Evolutionary conservation across 1,140 invertebrate genomes (phyloP).

Genomic region (Penaeus indicus): DNA sequence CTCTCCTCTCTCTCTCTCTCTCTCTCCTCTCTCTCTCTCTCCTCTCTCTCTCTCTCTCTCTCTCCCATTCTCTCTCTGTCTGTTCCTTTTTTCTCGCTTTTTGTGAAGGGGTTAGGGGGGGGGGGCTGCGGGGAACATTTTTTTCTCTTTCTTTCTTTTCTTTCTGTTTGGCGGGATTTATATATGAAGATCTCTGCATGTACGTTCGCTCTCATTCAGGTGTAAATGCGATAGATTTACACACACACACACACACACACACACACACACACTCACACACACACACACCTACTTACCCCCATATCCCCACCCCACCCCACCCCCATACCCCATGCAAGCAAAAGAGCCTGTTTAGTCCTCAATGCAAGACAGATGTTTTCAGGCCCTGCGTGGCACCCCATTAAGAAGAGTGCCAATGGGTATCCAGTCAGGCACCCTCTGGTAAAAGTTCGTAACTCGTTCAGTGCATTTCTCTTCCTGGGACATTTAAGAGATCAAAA

Average conservation of each 20-base stretch:
- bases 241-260: constrained; percentile 41
- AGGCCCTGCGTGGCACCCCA: too few species aligned
- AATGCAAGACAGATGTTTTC: too few species aligned
- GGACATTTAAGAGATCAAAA: not conserved
- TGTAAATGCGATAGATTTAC: not conserved
- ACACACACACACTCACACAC: constrained; percentile 34
- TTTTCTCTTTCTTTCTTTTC: too few species aligned
- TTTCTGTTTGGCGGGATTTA: not conserved
- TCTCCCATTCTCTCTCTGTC: constrained; percentile 22
- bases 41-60: constrained; percentile 36
- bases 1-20: not conserved
- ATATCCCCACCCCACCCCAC: not conserved
- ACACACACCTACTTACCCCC: not conserved
- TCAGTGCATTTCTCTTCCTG: too few species aligned
- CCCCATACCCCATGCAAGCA: not conserved
- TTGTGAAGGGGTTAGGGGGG: too few species aligned
- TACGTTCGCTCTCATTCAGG: not conserved
- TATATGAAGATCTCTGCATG: not conserved
- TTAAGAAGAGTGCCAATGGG: too few species aligned
- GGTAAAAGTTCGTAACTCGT: too few species aligned
- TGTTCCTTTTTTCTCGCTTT: not conserved
- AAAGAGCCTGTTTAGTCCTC: too few species aligned
- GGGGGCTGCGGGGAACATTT: too few species aligned
- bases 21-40: constrained; percentile 20
- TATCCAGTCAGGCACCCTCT: too few species aligned